A percentile compares a stretch with the other conserved stretches of the same genome.
Evolutionary conservation across 2,888 invertebrate genomes (phyloP).

Genomic region (Pterobdella sp.): DNA sequence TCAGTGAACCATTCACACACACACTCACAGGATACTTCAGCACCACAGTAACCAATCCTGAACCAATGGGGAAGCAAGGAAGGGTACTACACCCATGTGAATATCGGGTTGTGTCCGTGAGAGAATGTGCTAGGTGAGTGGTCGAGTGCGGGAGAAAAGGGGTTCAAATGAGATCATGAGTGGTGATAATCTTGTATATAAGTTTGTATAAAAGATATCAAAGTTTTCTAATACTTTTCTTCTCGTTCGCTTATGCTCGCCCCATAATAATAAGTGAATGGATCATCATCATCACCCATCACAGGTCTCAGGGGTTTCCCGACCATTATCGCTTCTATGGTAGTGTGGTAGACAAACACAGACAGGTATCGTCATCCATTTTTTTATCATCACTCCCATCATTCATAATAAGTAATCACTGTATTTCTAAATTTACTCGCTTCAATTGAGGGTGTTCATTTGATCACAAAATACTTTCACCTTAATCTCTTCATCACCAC

Average conservation of each 20-base stretch:
- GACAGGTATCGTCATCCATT: constrained; percentile 57
- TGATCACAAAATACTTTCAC: too few species aligned
- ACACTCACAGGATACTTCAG: constrained; percentile 64
- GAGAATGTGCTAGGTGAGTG: constrained; percentile 67
- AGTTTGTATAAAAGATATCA: too few species aligned
- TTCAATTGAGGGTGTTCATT: too few species aligned
- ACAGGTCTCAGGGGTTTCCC: constrained; percentile 68
- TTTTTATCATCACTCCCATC: not conserved
- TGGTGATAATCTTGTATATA: too few species aligned
- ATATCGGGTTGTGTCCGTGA: constrained; percentile 70
- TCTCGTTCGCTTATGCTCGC: too few species aligned
- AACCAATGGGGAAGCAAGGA: constrained; percentile 78
- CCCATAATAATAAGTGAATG: too few species aligned
- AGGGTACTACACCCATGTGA: constrained; percentile 70
- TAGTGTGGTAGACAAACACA: constrained; percentile 66
- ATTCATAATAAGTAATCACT: not conserved
- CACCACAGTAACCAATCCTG: constrained; percentile 70
- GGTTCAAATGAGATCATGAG: too few species aligned
- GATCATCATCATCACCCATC: not conserved
- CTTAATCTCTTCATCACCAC: not conserved
- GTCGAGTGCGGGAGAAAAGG: not conserved
- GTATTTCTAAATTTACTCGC: not conserved
- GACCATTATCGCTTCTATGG: constrained; percentile 71
- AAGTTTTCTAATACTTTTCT: too few species aligned
- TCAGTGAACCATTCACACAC: not conserved